phyloP scores from a whole-genome alignment of 2,113 vertebrate species.

The Centropus unirufus region DNA sequence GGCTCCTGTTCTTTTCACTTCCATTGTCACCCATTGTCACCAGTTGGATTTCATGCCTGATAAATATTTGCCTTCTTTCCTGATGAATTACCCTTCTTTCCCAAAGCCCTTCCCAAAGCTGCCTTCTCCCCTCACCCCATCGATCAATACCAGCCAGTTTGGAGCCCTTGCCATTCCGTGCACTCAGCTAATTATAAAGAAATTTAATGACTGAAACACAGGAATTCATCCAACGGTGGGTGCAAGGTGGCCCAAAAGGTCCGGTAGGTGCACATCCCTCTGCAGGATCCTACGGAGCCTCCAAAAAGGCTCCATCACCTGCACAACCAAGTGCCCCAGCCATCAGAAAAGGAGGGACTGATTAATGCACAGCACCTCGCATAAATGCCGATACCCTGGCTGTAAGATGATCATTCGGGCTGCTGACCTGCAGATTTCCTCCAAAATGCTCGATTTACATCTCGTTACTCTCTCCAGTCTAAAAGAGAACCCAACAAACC shows the following conservation, averaged over 20 bases:
- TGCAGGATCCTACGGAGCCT: not conserved
- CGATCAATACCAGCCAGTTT: not conserved
- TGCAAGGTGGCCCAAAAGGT: not conserved
- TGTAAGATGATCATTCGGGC: accelerated
- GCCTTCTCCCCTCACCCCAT: not conserved
- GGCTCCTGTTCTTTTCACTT: not conserved
- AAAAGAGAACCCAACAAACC: not conserved
- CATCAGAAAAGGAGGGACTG: not conserved
- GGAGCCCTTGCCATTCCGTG: not conserved
- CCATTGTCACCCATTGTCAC: not conserved
- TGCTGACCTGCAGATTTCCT: not conserved
- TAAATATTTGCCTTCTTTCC: not conserved
- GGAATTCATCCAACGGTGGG: not conserved
- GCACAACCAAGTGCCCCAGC: not conserved
- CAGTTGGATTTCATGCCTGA: not conserved
- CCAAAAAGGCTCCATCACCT: not conserved
- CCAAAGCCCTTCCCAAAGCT: not conserved
- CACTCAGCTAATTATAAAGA: not conserved
- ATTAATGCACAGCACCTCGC: not conserved
- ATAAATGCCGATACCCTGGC: not conserved
- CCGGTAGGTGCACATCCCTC: not conserved
- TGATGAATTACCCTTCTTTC: not conserved
- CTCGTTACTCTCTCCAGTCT: not conserved
- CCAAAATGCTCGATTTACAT: not conserved
- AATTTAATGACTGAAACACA: not conserved